phyloP scores from a whole-genome alignment of 2,888 invertebrate species.

The Caenorhabditis wallacei region DNA sequence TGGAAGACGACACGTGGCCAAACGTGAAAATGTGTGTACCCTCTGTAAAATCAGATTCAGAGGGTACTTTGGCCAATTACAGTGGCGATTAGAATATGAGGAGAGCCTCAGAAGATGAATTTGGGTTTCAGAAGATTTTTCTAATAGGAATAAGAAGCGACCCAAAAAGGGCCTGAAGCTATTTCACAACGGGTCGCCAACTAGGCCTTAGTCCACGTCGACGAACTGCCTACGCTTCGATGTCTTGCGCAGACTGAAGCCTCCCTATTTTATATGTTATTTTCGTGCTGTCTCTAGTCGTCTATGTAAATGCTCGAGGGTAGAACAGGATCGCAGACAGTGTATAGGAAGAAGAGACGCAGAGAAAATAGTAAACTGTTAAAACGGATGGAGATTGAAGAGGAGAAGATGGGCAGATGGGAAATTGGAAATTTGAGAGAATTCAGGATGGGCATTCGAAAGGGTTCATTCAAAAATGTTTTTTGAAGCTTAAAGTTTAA shows the following conservation, averaged over 20 bases:
- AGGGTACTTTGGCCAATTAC: conserved; percentile 27
- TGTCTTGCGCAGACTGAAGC: conserved; percentile 13
- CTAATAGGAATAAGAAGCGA: conserved; percentile 10
- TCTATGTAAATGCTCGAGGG: conserved; percentile 28
- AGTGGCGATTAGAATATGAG: conserved; percentile 17
- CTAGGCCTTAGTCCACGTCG: conserved; percentile 46
- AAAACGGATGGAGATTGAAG: neutral
- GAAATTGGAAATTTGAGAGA: neutral
- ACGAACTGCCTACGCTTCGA: conserved; percentile 18
- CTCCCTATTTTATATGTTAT: conserved; percentile 11
- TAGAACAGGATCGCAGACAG: conserved; percentile 16
- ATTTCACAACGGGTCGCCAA: conserved; percentile 47
- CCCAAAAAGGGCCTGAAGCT: conserved; percentile 4
- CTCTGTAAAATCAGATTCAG: conserved; percentile 49
- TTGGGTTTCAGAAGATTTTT: conserved; percentile 1
- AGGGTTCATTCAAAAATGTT: too few relatives aligned
- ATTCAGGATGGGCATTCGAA: too few relatives aligned
- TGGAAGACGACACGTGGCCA: conserved; percentile 29
- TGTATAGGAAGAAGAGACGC: conserved; percentile 4
- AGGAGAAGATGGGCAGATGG: neutral
- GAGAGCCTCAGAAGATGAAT: neutral
- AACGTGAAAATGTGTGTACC: conserved; percentile 43
- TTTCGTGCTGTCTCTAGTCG: conserved; percentile 8
- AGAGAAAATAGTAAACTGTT: conserved; percentile 19
- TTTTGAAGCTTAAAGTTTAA: too few relatives aligned